phyloP scores from a whole-genome alignment of 1,140 invertebrate species.

The Microplitis demolitor region DNA sequence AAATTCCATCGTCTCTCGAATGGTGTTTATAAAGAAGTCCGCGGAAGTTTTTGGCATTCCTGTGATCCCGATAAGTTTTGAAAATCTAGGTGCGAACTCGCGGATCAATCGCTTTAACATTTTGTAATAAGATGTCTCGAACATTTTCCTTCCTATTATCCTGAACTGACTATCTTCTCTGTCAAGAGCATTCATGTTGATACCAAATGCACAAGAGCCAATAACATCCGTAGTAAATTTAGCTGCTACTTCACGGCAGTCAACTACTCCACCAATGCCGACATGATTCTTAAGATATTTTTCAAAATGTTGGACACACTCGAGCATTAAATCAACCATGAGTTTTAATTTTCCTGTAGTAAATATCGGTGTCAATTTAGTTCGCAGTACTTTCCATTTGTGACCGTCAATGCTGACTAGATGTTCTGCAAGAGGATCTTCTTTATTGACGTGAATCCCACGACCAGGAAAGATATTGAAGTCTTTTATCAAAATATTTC shows the following conservation, averaged over 20 bases:
- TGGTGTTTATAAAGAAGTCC: conserved; percentile 2
- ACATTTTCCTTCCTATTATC: conserved; percentile 45
- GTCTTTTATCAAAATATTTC: conserved; percentile 66
- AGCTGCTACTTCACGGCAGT: conserved; percentile 42
- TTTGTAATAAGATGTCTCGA: conserved; percentile 14
- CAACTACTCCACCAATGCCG: conserved; percentile 24
- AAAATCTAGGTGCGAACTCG: not conserved
- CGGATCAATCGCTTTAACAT: not conserved
- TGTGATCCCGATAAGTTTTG: not conserved
- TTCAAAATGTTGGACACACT: conserved; percentile 37
- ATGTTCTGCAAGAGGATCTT: conserved; percentile 54
- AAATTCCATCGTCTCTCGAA: conserved; percentile 49
- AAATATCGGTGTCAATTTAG: conserved; percentile 54
- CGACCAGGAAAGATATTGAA: conserved; percentile 63
- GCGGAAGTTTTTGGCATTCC: not conserved
- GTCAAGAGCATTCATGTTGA: conserved; percentile 62
- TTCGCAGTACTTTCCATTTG: conserved; percentile 47
- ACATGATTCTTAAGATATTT: conserved; percentile 28
- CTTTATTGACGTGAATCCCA: conserved; percentile 53
- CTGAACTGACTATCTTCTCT: conserved; percentile 48
- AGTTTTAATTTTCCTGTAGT: conserved; percentile 54
- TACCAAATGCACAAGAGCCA: conserved; percentile 57
- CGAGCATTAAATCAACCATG: conserved; percentile 47
- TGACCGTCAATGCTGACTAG: conserved; percentile 41
- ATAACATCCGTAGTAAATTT: conserved; percentile 13